phyloP scores from a whole-genome alignment of 2,888 invertebrate species.

The Harpalus rubripes region DNA sequence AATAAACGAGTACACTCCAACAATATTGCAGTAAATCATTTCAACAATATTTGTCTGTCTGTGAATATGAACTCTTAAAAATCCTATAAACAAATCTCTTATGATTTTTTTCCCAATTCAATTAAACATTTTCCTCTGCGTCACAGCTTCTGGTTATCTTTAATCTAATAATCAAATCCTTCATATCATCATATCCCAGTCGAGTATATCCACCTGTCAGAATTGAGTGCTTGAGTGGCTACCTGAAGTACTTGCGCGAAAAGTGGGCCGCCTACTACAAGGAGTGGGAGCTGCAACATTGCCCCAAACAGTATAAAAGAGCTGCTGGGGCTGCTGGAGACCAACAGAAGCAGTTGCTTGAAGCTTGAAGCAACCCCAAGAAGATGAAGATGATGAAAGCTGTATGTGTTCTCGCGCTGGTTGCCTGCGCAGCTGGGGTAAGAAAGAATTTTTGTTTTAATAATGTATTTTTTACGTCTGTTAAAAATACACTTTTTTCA shows the following conservation, averaged over 20 bases:
- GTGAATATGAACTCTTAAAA: no score
- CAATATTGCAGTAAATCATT: no score
- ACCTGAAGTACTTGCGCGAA: slow-evolving; percentile 38
- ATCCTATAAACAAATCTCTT: no score
- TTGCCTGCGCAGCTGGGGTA: slow-evolving; percentile 51
- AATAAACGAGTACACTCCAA: no score
- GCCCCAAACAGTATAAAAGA: slow-evolving; percentile 28
- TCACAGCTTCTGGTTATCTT: no score
- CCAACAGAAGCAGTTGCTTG: no score
- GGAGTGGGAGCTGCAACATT: not conserved
- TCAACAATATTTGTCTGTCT: no score
- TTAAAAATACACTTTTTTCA: no score
- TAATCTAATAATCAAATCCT: no score
- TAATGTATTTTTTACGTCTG: no score
- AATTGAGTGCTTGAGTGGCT: slow-evolving; percentile 40
- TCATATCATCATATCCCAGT: not conserved
- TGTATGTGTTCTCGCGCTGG: not conserved
- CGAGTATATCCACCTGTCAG: slow-evolving; percentile 27
- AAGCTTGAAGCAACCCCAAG: not conserved
- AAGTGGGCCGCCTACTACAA: slow-evolving; percentile 31
- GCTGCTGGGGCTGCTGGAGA: not conserved
- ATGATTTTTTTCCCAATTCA: not conserved
- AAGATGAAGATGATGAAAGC: slow-evolving; percentile 14
- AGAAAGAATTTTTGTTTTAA: slow-evolving; percentile 7
- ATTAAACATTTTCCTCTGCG: not conserved